Evolutionary conservation across 1,140 invertebrate genomes (phyloP), one percentile per base, ranked within the genome.

Genomic region (Nasonia vitripennis): DNA sequence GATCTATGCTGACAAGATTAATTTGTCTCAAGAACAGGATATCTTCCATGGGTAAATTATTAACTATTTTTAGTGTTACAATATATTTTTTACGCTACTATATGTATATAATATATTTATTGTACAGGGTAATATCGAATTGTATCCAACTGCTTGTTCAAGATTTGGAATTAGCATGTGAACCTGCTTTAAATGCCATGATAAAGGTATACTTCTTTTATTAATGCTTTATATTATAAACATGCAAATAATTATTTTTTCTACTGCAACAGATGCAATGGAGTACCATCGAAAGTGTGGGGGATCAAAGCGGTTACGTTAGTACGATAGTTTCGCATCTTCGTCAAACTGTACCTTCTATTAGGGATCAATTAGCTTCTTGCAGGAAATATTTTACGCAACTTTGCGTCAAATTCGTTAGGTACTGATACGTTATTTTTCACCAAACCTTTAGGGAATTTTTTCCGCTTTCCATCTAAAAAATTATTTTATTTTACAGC

Each of bases 341-440:
- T 7, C 96, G 98, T 91, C 96, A 97, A 89, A 97, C 97, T 0
- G 95, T 99, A 77, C 99, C 99, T 0, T 94, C 97, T 10, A 95
- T 99, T 14, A 92, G 99, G 84, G 98, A 99, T 90, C 97, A 98
- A 90, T 94, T 99, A n/a, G 95, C 97, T 1, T 97, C 97, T 23
- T 98, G 98, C 1, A 94, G 98, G 62, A 99, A 99, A 94, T 99
- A 99, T 93, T 99, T 99, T 92, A 99, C 98, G 0, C 98, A 99
- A 92, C 98, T 99, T 90, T 99, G 98, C 92, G 96, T 99, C 14
- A 98, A 98, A 91, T 99, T 99, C 94, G 98, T 97, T 0, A 96
- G 95, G 95, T 96, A 94, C 92, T 37, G 34, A 37, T 37, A 92
- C 6, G 48, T 2, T 27, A 41, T 37, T 77, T 55, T 78, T 82